phyloP scores from a whole-genome alignment of 2,113 vertebrate species.

The Plecotus auritus region DNA sequence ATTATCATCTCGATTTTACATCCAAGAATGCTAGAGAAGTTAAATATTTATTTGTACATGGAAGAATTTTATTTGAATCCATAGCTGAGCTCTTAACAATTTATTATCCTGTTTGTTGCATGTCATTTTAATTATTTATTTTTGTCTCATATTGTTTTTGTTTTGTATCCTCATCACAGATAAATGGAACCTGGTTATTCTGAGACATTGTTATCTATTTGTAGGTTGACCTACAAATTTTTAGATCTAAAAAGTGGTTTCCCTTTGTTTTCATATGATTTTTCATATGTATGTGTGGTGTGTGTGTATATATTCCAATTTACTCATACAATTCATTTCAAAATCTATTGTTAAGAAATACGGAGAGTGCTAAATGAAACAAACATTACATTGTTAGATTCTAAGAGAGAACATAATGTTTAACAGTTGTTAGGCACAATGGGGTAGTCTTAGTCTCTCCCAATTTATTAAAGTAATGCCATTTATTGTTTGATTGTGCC shows the following conservation, averaged over 20 bases:
- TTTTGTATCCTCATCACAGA: background rate
- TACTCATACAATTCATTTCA: constrained; percentile 13
- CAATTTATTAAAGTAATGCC: constrained; percentile 62
- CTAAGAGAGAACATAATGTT: constrained; percentile 63
- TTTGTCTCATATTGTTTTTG: constrained; percentile 1
- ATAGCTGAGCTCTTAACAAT: background rate
- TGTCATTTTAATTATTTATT: background rate
- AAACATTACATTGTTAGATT: constrained; percentile 66
- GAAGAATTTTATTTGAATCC: background rate
- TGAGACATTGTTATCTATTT: background rate
- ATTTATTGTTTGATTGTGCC: constrained; percentile 66
- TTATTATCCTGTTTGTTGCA: background rate
- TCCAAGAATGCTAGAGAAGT: background rate
- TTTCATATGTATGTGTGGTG: background rate
- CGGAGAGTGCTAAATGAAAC: constrained; percentile 52
- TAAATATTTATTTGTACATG: background rate
- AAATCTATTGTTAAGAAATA: constrained; percentile 51
- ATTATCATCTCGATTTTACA: background rate
- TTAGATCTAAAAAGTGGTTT: background rate
- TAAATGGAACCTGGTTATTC: background rate
- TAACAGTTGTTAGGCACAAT: constrained; percentile 70
- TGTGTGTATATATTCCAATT: background rate
- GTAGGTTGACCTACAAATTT: background rate
- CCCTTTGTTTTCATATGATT: background rate
- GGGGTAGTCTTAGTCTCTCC: constrained; percentile 54